Evolutionary conservation across 2,888 invertebrate species (phyloP).

Genomic region (Erannis defoliaria): DNA sequence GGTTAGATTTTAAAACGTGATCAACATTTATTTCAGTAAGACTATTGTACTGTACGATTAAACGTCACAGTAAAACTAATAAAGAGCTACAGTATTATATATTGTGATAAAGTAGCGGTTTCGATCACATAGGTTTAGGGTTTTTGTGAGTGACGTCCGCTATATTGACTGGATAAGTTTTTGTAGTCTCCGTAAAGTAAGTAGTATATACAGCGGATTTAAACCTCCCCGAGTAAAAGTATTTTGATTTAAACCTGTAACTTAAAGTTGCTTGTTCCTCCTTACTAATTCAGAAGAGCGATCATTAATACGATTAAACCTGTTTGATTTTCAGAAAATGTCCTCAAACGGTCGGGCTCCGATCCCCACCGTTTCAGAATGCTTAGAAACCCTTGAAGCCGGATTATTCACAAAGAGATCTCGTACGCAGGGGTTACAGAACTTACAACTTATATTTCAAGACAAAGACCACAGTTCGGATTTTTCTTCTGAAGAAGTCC

Average conservation of each 20-base stretch:
- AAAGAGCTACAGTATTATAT: no score
- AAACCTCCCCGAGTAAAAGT: no score
- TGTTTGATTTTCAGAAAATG: constrained; percentile 26
- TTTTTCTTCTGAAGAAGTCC: constrained; percentile 6
- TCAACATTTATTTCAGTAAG: not conserved
- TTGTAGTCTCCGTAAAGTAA: no score
- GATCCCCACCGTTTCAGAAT: not conserved
- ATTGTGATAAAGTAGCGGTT: not conserved
- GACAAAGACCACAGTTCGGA: not conserved
- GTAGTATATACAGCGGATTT: no score
- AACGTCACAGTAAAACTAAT: no score
- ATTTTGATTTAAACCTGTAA: not conserved
- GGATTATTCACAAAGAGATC: constrained; percentile 6
- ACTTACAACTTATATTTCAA: constrained; percentile 11
- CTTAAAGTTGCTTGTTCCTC: no score
- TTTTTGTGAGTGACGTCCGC: no score
- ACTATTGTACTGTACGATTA: no score
- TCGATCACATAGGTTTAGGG: not conserved
- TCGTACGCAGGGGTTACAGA: constrained; percentile 3
- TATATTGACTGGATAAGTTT: no score
- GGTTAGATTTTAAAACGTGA: constrained; percentile 16
- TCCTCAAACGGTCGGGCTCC: constrained; percentile 16
- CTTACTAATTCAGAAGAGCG: no score
- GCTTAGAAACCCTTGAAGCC: constrained; percentile 17
- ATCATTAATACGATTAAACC: no score